phyloP scores from a whole-genome alignment of 1,140 invertebrate genomes.

The Anthonomus grandis region DNA sequence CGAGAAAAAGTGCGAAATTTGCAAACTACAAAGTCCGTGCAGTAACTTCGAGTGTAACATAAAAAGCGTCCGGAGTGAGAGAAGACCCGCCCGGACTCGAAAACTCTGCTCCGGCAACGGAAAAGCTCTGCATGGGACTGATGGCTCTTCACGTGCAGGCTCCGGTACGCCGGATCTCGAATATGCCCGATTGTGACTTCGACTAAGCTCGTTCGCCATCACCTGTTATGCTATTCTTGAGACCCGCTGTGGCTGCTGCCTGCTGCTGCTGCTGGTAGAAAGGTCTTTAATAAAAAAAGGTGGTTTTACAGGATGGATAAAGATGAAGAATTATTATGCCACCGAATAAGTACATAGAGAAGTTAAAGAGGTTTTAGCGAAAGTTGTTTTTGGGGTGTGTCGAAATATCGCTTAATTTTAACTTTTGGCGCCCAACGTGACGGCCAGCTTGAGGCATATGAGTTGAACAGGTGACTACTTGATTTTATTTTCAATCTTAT shows the following conservation, averaged over 20 bases:
- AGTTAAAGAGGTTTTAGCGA: too few relatives aligned
- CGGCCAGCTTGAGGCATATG: too few relatives aligned
- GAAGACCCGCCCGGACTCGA: slow-evolving; percentile 25
- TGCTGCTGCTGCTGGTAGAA: slow-evolving; percentile 14
- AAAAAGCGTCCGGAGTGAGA: slow-evolving; percentile 21
- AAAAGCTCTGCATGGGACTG: slow-evolving; percentile 33
- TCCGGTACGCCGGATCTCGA: slow-evolving; percentile 29
- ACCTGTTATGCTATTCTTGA: slow-evolving; percentile 36
- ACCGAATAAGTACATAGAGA: too few relatives aligned
- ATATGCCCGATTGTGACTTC: slow-evolving; percentile 17
- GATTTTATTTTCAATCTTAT: too few relatives aligned
- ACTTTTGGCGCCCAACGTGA: too few relatives aligned
- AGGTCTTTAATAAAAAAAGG: slow-evolving; percentile 1
- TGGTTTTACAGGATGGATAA: slow-evolving; percentile 4
- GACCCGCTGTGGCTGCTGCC: slow-evolving; percentile 22
- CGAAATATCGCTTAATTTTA: too few relatives aligned
- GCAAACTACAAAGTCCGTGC: slow-evolving; percentile 11
- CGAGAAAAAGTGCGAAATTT: slow-evolving; percentile 7
- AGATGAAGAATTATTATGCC: neutral
- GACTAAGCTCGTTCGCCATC: slow-evolving; percentile 24
- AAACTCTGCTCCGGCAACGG: slow-evolving; percentile 22
- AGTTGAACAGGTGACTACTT: too few relatives aligned
- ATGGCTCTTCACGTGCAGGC: slow-evolving; percentile 34
- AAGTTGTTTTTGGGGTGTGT: too few relatives aligned
- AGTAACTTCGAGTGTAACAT: slow-evolving; percentile 8